Conservation (phyloP, 2,888 invertebrate species). For the Chloroclysta siterata region DNA sequence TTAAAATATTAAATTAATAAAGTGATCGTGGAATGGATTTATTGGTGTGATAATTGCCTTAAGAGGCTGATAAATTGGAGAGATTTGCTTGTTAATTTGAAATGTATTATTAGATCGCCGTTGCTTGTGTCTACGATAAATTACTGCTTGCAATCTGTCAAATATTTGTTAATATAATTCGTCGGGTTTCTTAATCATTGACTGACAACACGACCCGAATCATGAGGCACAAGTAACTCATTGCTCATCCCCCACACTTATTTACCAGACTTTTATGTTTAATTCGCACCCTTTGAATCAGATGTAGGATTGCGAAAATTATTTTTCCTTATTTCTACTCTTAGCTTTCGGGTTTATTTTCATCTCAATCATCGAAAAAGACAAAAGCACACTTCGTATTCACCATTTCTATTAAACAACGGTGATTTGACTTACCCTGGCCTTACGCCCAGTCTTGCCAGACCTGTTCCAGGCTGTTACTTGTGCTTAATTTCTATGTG, state of each 20-base stretch:
- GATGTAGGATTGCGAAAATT: background rate
- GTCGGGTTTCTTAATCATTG: too few relatives aligned
- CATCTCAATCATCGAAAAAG: constrained; percentile 20
- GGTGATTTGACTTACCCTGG: background rate
- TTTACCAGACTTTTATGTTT: too few relatives aligned
- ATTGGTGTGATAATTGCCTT: constrained; percentile 33
- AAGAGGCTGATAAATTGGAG: constrained; percentile 11
- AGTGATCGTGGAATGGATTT: constrained; percentile 18
- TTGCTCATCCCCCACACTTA: too few relatives aligned
- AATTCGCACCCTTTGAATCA: too few relatives aligned
- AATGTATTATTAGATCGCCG: constrained; percentile 19
- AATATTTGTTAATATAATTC: too few relatives aligned
- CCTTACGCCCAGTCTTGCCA: background rate
- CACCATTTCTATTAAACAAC: constrained; percentile 36
- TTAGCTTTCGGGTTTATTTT: background rate
- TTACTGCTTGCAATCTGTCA: too few relatives aligned
- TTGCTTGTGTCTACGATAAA: background rate
- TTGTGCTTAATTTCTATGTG: background rate
- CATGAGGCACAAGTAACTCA: too few relatives aligned
- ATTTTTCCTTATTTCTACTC: background rate
- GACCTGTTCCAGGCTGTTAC: background rate
- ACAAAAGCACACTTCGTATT: constrained; percentile 44
- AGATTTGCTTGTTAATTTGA: constrained; percentile 15
- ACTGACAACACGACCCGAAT: too few relatives aligned
- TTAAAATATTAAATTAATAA: constrained; percentile 21